Conservation (phyloP, 1,140 invertebrate genomes). For the Conopomorpha cramerella region DNA sequence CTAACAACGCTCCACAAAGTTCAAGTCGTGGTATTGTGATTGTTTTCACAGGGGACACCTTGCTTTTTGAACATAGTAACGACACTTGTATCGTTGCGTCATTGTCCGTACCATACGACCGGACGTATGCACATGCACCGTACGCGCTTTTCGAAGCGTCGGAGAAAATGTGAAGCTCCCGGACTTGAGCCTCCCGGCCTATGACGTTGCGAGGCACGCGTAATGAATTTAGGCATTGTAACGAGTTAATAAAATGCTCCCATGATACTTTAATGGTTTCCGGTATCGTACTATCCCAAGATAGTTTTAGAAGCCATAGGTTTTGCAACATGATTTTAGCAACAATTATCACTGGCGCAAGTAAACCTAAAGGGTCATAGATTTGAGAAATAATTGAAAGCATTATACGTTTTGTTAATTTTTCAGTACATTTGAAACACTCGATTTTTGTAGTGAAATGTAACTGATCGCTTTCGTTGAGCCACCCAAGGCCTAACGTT, state of each 20-base stretch:
- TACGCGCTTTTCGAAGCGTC: conserved; percentile 2
- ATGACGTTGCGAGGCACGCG: background rate
- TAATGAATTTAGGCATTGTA: too few relatives aligned
- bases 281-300: conserved; percentile 1
- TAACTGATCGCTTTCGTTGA: background rate
- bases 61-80: conserved; percentile 25
- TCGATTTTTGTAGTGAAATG: conserved; percentile 3
- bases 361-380: conserved; percentile 2
- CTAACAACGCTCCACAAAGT: conserved; percentile 31
- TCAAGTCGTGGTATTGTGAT: conserved; percentile 44
- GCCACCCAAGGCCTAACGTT: conserved; percentile 4
- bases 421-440: background rate
- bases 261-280: background rate
- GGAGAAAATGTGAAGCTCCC: conserved; percentile 1
- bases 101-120: background rate
- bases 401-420: conserved; percentile 1
- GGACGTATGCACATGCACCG: conserved; percentile 2
- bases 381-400: conserved; percentile 1
- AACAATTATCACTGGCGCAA: conserved; percentile 1
- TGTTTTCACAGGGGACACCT: conserved; percentile 38
- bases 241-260: too few relatives aligned
- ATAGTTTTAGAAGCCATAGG: conserved; percentile 2
- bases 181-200: background rate
- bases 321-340: conserved; percentile 4
- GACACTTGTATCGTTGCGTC: background rate